Evolutionary conservation across 1,140 invertebrate species (phyloP), one percentile per base, ranked within the genome.

Genomic region (Drosophila seguyi): DNA sequence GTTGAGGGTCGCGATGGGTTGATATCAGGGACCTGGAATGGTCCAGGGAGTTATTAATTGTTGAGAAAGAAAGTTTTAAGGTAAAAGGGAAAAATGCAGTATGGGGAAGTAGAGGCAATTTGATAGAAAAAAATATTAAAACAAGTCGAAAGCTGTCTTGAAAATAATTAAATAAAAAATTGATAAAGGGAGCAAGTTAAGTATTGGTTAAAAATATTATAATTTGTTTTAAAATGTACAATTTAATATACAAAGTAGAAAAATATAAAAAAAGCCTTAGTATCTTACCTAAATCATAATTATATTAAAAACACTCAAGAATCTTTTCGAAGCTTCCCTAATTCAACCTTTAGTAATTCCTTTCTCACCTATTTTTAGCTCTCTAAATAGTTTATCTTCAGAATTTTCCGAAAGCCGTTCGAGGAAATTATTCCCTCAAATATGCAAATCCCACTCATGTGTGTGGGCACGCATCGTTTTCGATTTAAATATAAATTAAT

Each of bases 401-500:
- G 41, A 7, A 20, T 57, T 48, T 72, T 41, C 25, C 20, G 27
- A 72, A 72, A 59, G 44, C 36, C 7, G 36, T 50, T 75, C 31
- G 25, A 38, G 72, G 6, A 50, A 41, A 55, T 63, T 56, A 56
- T 75, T 42, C 22, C 39, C 41, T 68, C 53, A 77, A 67, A 68
- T 76, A 76, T 76, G 74, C 73, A 76, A 76, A 76, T 76, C 74
- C 48, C 48, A 39, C 18, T 68, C 52, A 38, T 75, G 52, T 56
- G 55, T 63, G 69, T 84, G 56, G 44, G 47, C 52, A 76, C 56
- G 56, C 72, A 74, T 83, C 60, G 63, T 79, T 77, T 74, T 88
- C 73, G 81, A 78, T 90, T 88, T 90, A 90, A 88, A 85, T 85
- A 79, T 85, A 68, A 79, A 88, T 88, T 63, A 90, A 88, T 81